A percentile compares a stretch with the other conserved stretches of the same genome.
Conservation (phyloP, 2,113 vertebrate genomes). For the Antennarius striatus region DNA sequence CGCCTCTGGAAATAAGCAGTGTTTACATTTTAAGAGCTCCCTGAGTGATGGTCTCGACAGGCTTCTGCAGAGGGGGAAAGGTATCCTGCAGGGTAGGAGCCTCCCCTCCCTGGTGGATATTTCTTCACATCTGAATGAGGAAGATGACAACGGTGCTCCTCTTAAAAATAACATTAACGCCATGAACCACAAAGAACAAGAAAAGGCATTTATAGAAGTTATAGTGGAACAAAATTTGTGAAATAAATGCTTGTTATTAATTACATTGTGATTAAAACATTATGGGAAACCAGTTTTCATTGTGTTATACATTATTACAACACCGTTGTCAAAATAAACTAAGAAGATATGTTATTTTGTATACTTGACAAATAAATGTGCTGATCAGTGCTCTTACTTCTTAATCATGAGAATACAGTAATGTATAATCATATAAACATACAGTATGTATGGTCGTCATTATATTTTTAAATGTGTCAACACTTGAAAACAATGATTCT, state of each 20-base stretch:
- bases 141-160: constrained; percentile 5
- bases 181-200: constrained; percentile 7
- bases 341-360: neutral
- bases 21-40: constrained; percentile 23
- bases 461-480: too few species aligned
- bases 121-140: constrained; percentile 10
- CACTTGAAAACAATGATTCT: too few species aligned
- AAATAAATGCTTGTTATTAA: neutral
- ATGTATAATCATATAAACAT: too few species aligned
- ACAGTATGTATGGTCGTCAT: neutral
- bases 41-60: constrained; percentile 18
- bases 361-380: neutral
- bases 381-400: neutral
- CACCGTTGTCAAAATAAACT: neutral
- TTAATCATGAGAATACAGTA: neutral
- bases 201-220: constrained; percentile 21
- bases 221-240: constrained; percentile 8
- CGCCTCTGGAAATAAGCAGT: constrained; percentile 14
- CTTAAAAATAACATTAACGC: neutral
- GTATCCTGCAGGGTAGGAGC: constrained; percentile 41
- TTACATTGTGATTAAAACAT: neutral
- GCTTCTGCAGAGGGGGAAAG: constrained; percentile 37
- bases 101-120: constrained; percentile 49
- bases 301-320: too few species aligned
- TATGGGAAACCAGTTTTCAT: too few species aligned